Conservation (phyloP, 2,113 vertebrate genomes). For the Seriola aureovittata region DNA sequence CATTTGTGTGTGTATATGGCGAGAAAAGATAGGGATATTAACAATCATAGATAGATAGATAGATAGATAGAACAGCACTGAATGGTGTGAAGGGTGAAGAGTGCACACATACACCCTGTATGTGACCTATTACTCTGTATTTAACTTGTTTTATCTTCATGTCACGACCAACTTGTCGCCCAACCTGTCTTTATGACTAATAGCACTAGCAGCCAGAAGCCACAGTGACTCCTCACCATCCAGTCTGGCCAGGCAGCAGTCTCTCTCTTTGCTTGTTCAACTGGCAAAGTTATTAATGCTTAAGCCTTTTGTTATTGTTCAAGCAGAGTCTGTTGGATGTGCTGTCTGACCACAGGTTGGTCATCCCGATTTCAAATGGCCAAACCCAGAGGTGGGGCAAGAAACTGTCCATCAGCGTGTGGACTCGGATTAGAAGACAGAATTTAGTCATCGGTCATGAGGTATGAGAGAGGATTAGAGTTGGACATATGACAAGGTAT, state of each 20-base stretch:
- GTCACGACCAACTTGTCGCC: constrained; percentile 20
- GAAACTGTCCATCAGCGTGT: not conserved
- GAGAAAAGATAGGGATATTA: not conserved
- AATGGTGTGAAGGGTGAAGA: not conserved
- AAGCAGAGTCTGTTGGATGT: constrained; percentile 18
- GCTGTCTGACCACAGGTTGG: constrained; percentile 27
- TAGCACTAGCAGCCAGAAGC: constrained; percentile 11
- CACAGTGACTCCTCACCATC: constrained; percentile 26
- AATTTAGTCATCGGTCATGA: constrained; percentile 33
- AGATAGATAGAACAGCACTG: not conserved
- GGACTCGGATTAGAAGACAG: constrained; percentile 15
- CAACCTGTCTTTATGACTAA: constrained; percentile 68
- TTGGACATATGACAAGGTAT: not conserved
- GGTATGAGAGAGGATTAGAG: constrained; percentile 10
- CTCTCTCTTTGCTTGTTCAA: constrained; percentile 7
- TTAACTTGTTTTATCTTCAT: constrained; percentile 23
- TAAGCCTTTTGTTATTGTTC: constrained; percentile 21
- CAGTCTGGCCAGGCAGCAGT: not conserved
- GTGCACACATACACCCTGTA: not conserved
- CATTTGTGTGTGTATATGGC: constrained; percentile 21
- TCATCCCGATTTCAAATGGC: constrained; percentile 21
- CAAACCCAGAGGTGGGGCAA: constrained; percentile 30
- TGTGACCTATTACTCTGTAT: constrained; percentile 26
- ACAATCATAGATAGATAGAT: not conserved
- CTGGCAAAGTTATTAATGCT: constrained; percentile 24